Percentiles rank a stretch among this genome's conserved stretches.
Conservation (phyloP, 2,797 vertebrate species). For the Smutsia gigantea region DNA sequence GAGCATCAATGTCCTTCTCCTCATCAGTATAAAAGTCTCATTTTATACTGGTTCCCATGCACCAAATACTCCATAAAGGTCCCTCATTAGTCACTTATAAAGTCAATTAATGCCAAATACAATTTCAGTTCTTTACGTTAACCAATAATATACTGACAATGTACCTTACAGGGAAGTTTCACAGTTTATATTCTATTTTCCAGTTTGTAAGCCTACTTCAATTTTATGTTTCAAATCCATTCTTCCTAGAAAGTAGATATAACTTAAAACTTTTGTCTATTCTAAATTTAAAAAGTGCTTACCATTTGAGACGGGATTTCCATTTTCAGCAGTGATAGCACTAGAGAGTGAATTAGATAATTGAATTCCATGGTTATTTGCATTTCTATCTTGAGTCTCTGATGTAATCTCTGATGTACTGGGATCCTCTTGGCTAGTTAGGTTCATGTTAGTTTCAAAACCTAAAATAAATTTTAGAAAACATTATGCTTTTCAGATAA, state of each 20-base stretch:
- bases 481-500: neutral
- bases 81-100: neutral
- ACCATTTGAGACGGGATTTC: conserved; percentile 96
- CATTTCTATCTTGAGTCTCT: conserved; percentile 95
- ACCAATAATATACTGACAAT: conserved; percentile 25
- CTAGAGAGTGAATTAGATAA: conserved; percentile 86
- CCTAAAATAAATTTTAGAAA: conserved; percentile 85
- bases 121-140: conserved; percentile 6
- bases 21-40: neutral
- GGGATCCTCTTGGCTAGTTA: conserved; percentile 91
- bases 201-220: neutral
- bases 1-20: neutral
- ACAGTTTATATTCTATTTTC: conserved; percentile 48
- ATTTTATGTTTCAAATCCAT: neutral
- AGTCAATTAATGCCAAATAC: neutral
- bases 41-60: neutral
- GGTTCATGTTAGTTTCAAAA: conserved; percentile 95
- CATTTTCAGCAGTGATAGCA: conserved; percentile 92
- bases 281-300: conserved; percentile 80
- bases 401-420: conserved; percentile 86
- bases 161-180: neutral
- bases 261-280: conserved; percentile 56
- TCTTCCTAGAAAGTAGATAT: conserved; percentile 45
- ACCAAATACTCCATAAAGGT: neutral
- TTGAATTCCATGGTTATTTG: conserved; percentile 91